These are phyloP conservation scores for Oreochromis spilurus DNA, from an alignment of 2,113 vertebrate genomes.

Conservation along the genomic window DNA sequence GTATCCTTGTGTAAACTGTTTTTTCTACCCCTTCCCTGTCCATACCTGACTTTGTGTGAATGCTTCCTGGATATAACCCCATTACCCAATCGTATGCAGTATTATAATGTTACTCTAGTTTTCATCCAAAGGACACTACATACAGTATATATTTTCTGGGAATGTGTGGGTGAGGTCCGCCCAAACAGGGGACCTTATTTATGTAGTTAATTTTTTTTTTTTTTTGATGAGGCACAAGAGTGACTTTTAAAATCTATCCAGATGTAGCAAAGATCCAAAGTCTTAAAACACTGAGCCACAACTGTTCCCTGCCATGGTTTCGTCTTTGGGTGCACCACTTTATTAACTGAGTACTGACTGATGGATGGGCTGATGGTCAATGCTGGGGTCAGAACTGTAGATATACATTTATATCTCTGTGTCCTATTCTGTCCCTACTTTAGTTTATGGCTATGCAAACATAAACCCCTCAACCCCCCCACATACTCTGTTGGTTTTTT, in stretches of 20 bases:
- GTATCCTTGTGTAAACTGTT: slow-evolving; percentile 41
- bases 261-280: slow-evolving; percentile 72
- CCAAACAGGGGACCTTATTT: slow-evolving; percentile 47
- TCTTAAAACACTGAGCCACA: slow-evolving; percentile 65
- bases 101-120: slow-evolving; percentile 49
- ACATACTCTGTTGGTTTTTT: slow-evolving; percentile 9
- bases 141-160: slow-evolving; percentile 55
- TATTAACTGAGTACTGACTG: slow-evolving; percentile 18
- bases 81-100: slow-evolving; percentile 65
- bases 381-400: slow-evolving; percentile 43
- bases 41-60: slow-evolving; percentile 44
- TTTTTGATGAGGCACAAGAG: slow-evolving; percentile 48
- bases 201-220: slow-evolving; percentile 1
- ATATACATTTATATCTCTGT: slow-evolving; percentile 39
- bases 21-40: slow-evolving; percentile 23
- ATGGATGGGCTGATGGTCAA: slow-evolving; percentile 32
- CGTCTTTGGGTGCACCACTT: slow-evolving; percentile 10
- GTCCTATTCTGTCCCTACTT: slow-evolving; percentile 15
- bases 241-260: slow-evolving; percentile 68
- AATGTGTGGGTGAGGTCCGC: slow-evolving; percentile 38
- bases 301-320: slow-evolving; percentile 32
- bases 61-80: slow-evolving; percentile 34
- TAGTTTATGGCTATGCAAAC: slow-evolving; percentile 78
- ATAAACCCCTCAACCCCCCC: slow-evolving; percentile 24
- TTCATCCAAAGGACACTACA: slow-evolving; percentile 50